Base-by-base conservation (phyloP, 2,797 vertebrate species). In the Artibeus lituratus region DNA sequence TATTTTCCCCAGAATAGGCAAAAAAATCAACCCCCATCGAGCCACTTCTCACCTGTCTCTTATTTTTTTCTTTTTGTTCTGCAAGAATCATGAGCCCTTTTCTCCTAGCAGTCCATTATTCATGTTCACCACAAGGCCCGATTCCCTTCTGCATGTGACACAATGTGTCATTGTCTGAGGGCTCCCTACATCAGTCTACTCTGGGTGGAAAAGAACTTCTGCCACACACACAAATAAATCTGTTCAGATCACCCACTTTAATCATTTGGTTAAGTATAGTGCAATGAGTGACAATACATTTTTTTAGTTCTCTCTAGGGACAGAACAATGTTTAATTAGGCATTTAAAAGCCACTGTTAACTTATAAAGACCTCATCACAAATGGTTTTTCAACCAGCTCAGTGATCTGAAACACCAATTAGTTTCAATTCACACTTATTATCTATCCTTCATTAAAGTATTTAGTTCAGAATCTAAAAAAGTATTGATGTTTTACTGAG, bases 401-500 rank as follows among this genome's bases (percentile, higher is more conserved):
- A 98, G 94, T 96, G 97, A 98, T 98, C 98, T 98, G 98, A 98
- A 98, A 98, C 96, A 97, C 97, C 96, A 98, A 98, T 98, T 98
- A 98, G 97, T 98, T 98, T 98, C 97, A 97, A 98, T 98, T 98
- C 98, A 98, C 97, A 97, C 96, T 93, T 98, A 98, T 98, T 98
- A 98, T 98, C 96, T 90, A 91, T 94, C 94, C 91, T 97, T 98
- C 97, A 97, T 96, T 98, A 98, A 96, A 97, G 96, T 92, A 87
- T 97, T 98, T 98, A 97, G 85, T 98, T 98, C 95, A 97, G 97
- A 98, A 97, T 97, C 94, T 80, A 96, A 95, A 97, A 97, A 95
- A 98, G 74, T 77, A 81, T 57, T 94, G 97, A 94, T 96, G 93
- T 94, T 96, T 94, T 87, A 85, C 55, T 78, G 93, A 81, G 95